Conservation (phyloP, 2,888 invertebrate species). For the Drosophila cognata region DNA sequence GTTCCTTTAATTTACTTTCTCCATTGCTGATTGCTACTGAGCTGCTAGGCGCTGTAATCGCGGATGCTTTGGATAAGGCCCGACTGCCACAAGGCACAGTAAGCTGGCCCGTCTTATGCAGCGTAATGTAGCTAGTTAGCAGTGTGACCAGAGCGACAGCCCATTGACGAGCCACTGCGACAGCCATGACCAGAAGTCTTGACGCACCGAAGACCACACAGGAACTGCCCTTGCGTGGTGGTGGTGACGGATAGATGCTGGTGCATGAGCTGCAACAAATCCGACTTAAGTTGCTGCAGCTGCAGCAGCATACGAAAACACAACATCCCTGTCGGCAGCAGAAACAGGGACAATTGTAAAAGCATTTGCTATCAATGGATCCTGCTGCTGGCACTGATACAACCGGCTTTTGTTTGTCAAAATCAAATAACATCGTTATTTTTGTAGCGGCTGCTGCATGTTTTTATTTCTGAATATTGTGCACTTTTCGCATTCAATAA, state of each 20-base stretch:
- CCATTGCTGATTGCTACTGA: neutral
- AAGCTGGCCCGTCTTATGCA: conserved; percentile 22
- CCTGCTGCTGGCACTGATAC: neutral
- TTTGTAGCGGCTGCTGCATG: conserved; percentile 11
- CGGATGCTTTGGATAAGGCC: conserved; percentile 14
- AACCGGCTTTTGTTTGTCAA: conserved; percentile 31
- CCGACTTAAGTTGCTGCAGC: conserved; percentile 24
- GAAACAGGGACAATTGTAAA: conserved; percentile 65
- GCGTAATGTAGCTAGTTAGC: conserved; percentile 38
- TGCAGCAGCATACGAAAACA: conserved; percentile 58
- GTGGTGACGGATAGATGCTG: conserved; percentile 15
- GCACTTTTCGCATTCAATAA: neutral
- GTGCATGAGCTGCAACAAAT: conserved; percentile 19
- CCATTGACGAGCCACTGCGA: conserved; percentile 51
- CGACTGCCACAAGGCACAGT: conserved; percentile 17
- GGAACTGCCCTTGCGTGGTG: conserved; percentile 17
- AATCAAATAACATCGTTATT: conserved; percentile 49
- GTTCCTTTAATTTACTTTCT: conserved; percentile 42
- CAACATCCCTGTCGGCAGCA: conserved; percentile 73
- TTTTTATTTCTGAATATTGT: neutral
- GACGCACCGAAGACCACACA: conserved; percentile 16
- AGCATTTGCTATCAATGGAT: conserved; percentile 41
- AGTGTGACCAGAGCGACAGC: conserved; percentile 37
- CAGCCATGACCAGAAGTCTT: conserved; percentile 28
- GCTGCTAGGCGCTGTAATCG: conserved; percentile 13